Base-by-base conservation (phyloP, 92 coral and sea anemone species). In the Porites evermanni region DNA sequence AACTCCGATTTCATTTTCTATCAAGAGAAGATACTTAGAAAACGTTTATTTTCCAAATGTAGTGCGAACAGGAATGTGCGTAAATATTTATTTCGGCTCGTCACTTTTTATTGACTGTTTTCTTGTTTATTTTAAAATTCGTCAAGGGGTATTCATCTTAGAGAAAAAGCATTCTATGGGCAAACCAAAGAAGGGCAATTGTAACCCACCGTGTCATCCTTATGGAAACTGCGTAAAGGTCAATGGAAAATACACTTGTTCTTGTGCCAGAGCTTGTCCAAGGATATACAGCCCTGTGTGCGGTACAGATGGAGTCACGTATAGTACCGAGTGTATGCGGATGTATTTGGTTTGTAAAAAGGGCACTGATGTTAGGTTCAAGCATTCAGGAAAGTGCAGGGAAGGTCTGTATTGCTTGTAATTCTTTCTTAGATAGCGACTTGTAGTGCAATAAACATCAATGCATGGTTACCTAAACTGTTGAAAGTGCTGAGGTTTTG, bases 281-380 rank as follows among this genome's bases (percentile, higher is more conserved):
- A 67, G 87, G n/a, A 77, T 79, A 64, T 85, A 79, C 70, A n/a
- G 63, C 7, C 93, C 93, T 51, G 93, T 90, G 13, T 90, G 93
- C 26, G 90, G 93, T 51, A 85, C 93, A 17, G 93, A 90, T 53
- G 70, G 80, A 6, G 81, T 86, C 50, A 86, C 87, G 2, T 90
- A 90, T 68, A 26, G 74, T 51, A 86, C 79, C 4, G 87, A 90
- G 65, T 90, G 93, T 61, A 70, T 90, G 87, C 77, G 75, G 72
- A 90, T 79, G 90, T 61, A 21, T 77, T 47, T 86, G 66, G 84
- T 87, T 20, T 90, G 93, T 47, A 26, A 90, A 69, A 63, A 87
- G 9, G 88, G 77, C 10, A 89, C 67, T 38, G 72, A 63, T 50
- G 88, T 83, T 17, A 32, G 73, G 3, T 24, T 88, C 8, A 58